Evolutionary conservation across 2,888 invertebrate genomes (phyloP).

Genomic region (Ommatoiulus sabulosus): DNA sequence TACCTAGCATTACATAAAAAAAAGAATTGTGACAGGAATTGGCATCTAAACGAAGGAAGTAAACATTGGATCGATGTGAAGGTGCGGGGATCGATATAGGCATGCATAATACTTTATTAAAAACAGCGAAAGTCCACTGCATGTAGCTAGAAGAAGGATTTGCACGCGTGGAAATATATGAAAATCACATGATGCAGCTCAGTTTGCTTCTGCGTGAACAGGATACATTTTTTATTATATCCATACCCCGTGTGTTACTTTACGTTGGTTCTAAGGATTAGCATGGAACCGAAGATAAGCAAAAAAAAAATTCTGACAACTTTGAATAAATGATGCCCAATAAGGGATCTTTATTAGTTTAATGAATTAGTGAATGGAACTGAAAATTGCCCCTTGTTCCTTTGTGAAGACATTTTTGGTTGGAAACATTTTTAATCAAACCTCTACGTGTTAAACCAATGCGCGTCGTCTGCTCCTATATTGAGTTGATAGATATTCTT

Average conservation of each 20-base stretch:
- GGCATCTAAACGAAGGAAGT: constrained; percentile 8
- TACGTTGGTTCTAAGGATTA: not conserved
- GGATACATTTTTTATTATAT: not conserved
- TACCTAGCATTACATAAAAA: not conserved
- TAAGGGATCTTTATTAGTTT: not conserved
- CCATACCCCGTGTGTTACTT: not conserved
- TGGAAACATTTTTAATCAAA: too few relatives aligned
- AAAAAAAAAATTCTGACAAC: constrained; percentile 7
- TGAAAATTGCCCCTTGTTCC: not conserved
- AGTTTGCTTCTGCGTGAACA: not conserved
- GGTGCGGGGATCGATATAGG: not conserved
- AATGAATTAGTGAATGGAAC: not conserved
- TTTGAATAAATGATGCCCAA: not conserved
- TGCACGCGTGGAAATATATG: not conserved
- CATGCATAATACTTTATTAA: not conserved
- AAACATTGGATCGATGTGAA: constrained; percentile 17
- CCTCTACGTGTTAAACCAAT: too few relatives aligned
- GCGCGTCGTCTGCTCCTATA: too few relatives aligned
- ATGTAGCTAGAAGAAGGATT: not conserved
- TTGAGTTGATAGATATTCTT: too few relatives aligned
- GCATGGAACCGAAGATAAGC: not conserved
- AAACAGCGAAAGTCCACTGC: not conserved
- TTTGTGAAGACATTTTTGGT: not conserved
- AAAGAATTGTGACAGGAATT: constrained; percentile 17
- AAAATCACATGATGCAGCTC: not conserved